A percentile compares a stretch with the other conserved stretches of the same genome.
phyloP scores from a whole-genome alignment of 2,113 vertebrate species.

The Hemichromis elongatus region DNA sequence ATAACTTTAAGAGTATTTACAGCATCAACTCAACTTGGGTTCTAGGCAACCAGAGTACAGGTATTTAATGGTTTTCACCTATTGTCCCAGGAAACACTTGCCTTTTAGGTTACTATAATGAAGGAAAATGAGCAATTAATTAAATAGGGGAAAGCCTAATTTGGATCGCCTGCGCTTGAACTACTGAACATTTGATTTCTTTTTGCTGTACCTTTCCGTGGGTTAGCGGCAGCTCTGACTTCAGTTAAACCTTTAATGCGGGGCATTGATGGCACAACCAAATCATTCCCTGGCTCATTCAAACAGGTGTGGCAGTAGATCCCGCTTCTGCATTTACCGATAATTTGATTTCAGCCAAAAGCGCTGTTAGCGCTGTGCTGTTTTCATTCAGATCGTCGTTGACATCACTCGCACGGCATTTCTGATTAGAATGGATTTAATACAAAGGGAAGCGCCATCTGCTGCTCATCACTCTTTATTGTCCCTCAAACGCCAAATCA shows the following conservation, averaged over 20 bases:
- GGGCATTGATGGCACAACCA: background rate
- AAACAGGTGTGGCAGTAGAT: background rate
- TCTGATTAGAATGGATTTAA: background rate
- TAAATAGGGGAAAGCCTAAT: background rate
- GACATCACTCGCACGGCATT: background rate
- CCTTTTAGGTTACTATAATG: background rate
- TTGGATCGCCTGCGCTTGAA: background rate
- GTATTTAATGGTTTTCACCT: background rate
- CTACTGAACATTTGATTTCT: background rate
- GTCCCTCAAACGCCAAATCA: conserved; percentile 27
- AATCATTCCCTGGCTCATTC: background rate
- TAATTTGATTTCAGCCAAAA: background rate
- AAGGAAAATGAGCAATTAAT: background rate
- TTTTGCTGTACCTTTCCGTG: background rate
- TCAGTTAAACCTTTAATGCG: background rate
- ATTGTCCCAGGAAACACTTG: background rate
- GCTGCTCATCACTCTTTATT: conserved; percentile 43
- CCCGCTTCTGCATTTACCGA: background rate
- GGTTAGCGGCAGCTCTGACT: background rate
- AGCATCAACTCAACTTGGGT: background rate
- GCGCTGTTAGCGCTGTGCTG: background rate
- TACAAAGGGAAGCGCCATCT: conserved; percentile 12
- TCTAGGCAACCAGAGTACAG: background rate
- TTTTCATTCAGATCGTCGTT: background rate
- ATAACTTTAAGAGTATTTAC: background rate